Evolutionary conservation across 2,797 vertebrate genomes (phyloP), one percentile per base, ranked within the genome.

Genomic region (Gila robusta): DNA sequence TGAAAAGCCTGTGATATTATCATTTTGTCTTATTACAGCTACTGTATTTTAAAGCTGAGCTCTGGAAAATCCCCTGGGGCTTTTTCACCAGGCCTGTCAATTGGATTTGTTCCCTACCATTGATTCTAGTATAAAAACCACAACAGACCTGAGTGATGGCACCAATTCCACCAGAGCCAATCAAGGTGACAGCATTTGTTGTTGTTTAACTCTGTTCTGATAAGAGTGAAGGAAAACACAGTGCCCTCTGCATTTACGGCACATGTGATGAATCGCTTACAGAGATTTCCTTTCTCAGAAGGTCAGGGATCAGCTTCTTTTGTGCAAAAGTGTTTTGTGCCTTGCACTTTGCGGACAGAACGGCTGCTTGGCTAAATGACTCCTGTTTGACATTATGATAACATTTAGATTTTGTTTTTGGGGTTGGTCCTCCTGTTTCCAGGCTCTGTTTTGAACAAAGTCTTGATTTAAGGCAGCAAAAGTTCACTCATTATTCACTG

Each of bases 301-400:
- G 74, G 67, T 72, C 83, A 79, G 47, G 37, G 37, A 78, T 59
- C 83, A 79, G 74, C 37, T 79, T 85, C 28, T 85, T 85, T 85
- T 84, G 73, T 78, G 26, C 66, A 85, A 79, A 84, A 79, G 21
- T 62, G 37, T 71, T 69, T 69, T 70, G 16, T 54, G 44, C 16
- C 32, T 59, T 2, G 19, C 76, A 78, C 71, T 7, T 76, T 12
- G 69, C 7, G 3, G 21, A n/a, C 4, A 72, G n/a, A 73, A 70
- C 6, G 26, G 23, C 47, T 54, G 59, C 59, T 67, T 64, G 39
- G 28, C 59, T 21, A 23, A 35, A 67, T 66, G 35, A 70, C 37
- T 59, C 49, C 5, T 74, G 37, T 35, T 26, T 88, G 80, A 74
- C 80, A 83, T 86, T 88, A 66, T 71, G 80, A 86, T 83, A 86